Base-by-base conservation (phyloP, 1,140 invertebrate species). In the Diabrotica undecimpunctata region DNA sequence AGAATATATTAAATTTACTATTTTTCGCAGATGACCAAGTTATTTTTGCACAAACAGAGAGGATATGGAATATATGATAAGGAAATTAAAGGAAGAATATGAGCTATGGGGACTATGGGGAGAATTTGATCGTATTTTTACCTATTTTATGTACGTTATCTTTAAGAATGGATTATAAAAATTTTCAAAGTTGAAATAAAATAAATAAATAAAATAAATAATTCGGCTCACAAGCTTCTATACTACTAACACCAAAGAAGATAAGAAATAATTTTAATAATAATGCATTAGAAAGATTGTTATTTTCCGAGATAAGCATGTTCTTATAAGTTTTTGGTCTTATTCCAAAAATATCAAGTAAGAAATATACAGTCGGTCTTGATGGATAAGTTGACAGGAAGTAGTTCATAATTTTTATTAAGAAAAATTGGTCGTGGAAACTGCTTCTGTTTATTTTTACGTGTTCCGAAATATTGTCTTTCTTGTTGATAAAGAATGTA, bases 261-360 rank as follows among this genome's bases (percentile, higher is more conserved):
- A 55, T 55, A 55, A 55, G 54, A 35, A 13, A 54, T 14, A 35
- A 55, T 13, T 55, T 55, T 55, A 35, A 55, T 55, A 55, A 55
- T 14, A 55, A 55, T 55, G 54, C 54, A 36, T 9, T 36, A 36
- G 54, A 55, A 14, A 36, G 54, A 36, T 13, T 36, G 54, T 14
- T 55, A 55, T 55, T 55, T 11, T 14, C 12, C 35, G 9, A 14
- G 54, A 14, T 14, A 7, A 36, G 10, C 13, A 36, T 55, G 11
- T 55, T 55, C 54, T 53, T 14, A 36, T 36, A 6, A 25, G 54
- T 9, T 14, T 55, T 10, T 14, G n/a, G 13, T 13, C 25, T 55
- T 55, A 12, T 46, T 8, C 6, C n/a, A 46, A 46, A 46, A 46
- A 5, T 46, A 46, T 6, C 3, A 5, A 46, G n/a, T 2, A 46